phyloP scores from a whole-genome alignment of 2,797 vertebrate genomes.

The Dendrocincla tyrannina region DNA sequence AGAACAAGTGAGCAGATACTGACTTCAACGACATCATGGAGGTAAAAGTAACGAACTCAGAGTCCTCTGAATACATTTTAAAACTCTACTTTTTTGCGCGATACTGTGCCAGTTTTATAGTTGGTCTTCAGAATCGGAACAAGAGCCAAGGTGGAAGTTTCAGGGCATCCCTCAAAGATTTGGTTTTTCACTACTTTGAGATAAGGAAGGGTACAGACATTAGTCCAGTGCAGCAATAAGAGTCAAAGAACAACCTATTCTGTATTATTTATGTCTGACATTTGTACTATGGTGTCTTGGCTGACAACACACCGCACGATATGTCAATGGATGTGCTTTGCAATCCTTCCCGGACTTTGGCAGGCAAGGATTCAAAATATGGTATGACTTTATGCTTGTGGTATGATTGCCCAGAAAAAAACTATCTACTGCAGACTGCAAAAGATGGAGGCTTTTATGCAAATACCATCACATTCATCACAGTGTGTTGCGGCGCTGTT shows the following conservation, averaged over 20 bases:
- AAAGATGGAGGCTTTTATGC: constrained; percentile 31
- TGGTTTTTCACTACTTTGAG: background rate
- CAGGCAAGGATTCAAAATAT: background rate
- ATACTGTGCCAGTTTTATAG: background rate
- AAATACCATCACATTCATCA: background rate
- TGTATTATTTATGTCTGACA: background rate
- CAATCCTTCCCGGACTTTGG: background rate
- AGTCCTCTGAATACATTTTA: background rate
- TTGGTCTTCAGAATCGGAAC: background rate
- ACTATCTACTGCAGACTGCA: background rate
- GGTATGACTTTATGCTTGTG: constrained; percentile 10
- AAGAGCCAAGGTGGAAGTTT: background rate
- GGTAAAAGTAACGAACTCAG: background rate
- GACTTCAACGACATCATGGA: background rate
- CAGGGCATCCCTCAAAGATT: background rate
- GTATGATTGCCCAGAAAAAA: background rate
- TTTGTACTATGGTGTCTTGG: background rate
- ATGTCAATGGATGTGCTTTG: background rate
- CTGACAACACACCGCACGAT: background rate
- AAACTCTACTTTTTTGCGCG: background rate
- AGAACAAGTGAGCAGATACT: background rate
- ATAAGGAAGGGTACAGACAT: background rate
- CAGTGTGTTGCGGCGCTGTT: fast-evolving
- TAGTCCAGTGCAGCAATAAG: background rate
- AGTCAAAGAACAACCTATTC: background rate